These are phyloP conservation scores for Acrocephalus kingi DNA, from an alignment of 2,113 vertebrate species.

Conservation along the genomic window DNA sequence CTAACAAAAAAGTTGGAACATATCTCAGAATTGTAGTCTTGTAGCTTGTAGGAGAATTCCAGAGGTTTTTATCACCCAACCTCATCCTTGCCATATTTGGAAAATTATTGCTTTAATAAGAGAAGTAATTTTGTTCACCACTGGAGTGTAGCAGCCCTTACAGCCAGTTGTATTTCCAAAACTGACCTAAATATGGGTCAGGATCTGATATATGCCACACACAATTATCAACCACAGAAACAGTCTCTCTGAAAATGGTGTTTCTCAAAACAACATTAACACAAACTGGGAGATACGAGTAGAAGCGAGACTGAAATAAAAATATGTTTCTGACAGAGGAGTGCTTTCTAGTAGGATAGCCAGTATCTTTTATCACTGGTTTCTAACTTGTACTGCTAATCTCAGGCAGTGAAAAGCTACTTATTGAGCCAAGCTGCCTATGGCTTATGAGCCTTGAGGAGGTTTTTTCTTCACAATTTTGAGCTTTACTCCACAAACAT, in stretches of 20 bases:
- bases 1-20: background rate
- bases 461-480: background rate
- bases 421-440: background rate
- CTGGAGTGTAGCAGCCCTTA: background rate
- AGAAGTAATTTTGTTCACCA: background rate
- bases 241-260: background rate
- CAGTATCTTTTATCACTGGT: background rate
- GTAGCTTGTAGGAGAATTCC: background rate
- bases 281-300: background rate
- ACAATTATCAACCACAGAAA: background rate
- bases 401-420: background rate
- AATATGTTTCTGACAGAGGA: background rate
- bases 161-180: background rate
- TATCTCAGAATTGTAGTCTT: background rate
- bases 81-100: background rate
- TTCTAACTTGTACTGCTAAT: background rate
- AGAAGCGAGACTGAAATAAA: background rate
- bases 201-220: background rate
- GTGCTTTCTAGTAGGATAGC: background rate
- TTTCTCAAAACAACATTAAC: background rate
- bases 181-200: background rate
- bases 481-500: background rate
- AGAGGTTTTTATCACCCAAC: background rate
- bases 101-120: background rate
- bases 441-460: background rate